Conservation (phyloP, 2,797 vertebrate species). For the Schizopygopsis malacanthus region DNA sequence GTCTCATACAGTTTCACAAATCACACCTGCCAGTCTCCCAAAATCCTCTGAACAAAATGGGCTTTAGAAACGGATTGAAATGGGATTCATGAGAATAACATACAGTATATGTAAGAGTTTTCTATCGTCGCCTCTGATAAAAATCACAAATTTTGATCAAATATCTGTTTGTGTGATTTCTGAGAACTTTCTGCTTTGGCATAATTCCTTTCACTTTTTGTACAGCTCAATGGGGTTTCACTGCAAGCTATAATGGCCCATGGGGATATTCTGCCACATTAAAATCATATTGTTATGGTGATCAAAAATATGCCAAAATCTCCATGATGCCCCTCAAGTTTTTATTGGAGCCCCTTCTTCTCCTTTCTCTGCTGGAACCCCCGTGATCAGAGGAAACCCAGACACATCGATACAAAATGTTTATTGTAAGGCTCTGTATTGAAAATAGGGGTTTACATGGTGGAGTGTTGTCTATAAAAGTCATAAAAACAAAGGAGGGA, state of each 20-base stretch:
- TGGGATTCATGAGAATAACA: not conserved
- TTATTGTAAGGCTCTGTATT: constrained; percentile 66
- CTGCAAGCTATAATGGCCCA: constrained; percentile 51
- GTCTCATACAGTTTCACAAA: not conserved
- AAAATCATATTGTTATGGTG: constrained; percentile 64
- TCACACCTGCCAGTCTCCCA: not conserved
- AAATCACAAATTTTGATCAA: constrained; percentile 6
- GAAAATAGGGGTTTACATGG: constrained; percentile 68
- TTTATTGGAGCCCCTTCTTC: constrained; percentile 61
- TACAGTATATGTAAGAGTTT: not conserved
- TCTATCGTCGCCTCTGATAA: not conserved
- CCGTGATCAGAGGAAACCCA: constrained; percentile 65
- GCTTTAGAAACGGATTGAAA: not conserved
- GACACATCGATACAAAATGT: constrained; percentile 65
- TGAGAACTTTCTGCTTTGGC: constrained; percentile 14
- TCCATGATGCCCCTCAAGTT: constrained; percentile 55
- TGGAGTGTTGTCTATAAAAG: constrained; percentile 66
- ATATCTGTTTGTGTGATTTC: constrained; percentile 21
- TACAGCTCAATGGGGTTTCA: constrained; percentile 37
- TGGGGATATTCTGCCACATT: constrained; percentile 55
- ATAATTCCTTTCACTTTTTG: constrained; percentile 21
- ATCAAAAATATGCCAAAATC: constrained; percentile 60
- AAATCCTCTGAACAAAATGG: not conserved
- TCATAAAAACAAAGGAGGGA: constrained; percentile 60
- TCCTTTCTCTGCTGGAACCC: constrained; percentile 60